Conservation (phyloP, 2,888 invertebrate genomes). For the Pachycephus smyrnensis region DNA sequence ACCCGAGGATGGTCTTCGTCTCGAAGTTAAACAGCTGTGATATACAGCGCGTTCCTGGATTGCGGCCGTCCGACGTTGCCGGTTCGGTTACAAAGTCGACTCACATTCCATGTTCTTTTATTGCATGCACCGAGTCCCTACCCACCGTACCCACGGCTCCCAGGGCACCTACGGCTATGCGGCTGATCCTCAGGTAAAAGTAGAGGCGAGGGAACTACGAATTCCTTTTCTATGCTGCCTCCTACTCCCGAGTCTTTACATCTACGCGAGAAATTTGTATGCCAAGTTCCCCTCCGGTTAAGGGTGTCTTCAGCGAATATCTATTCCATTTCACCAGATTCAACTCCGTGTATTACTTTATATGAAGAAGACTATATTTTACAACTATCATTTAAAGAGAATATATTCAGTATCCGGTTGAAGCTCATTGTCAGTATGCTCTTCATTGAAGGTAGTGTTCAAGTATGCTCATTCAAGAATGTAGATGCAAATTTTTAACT, state of each 20-base stretch:
- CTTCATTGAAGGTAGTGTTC: background rate
- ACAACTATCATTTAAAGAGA: background rate
- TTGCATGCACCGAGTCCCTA: slow-evolving; percentile 32
- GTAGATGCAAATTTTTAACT: background rate
- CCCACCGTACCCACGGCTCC: slow-evolving; percentile 20
- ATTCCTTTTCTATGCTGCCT: slow-evolving; percentile 27
- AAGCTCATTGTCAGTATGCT: background rate
- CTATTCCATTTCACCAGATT: background rate
- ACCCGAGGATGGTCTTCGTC: background rate
- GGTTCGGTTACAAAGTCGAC: slow-evolving; percentile 16
- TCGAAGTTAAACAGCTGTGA: background rate
- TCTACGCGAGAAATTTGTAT: background rate
- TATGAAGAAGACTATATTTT: background rate
- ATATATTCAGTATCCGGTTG: background rate
- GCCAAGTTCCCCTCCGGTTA: background rate
- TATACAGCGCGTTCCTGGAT: background rate
- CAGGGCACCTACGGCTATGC: slow-evolving; percentile 17
- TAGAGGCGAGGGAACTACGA: background rate
- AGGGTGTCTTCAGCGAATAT: background rate
- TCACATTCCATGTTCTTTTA: slow-evolving; percentile 40
- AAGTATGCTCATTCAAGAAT: background rate
- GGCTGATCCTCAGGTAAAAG: background rate
- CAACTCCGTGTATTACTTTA: background rate
- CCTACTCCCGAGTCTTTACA: background rate
- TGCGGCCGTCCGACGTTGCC: slow-evolving; percentile 38